Evolutionary conservation across 2,113 vertebrate genomes (phyloP).

Genomic region (Petrocephalus microphthalmus): DNA sequence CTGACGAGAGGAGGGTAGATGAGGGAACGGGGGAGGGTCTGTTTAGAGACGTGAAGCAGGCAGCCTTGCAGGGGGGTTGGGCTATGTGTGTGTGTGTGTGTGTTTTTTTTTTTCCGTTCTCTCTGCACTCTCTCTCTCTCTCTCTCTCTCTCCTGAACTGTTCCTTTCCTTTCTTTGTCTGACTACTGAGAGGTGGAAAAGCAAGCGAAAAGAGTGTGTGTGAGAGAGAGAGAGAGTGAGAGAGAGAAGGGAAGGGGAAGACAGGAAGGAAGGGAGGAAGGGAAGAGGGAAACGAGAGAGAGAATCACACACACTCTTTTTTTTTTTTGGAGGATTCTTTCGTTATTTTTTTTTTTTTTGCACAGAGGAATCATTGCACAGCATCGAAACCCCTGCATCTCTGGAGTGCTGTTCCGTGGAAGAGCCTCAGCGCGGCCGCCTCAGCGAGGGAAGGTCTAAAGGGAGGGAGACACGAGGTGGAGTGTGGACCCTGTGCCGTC

Average conservation of each 20-base stretch:
- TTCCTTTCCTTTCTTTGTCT: slow-evolving; percentile 19
- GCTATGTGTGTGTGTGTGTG: background rate
- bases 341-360: background rate
- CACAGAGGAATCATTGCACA: background rate
- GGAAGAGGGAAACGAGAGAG: slow-evolving; percentile 3
- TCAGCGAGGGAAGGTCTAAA: background rate
- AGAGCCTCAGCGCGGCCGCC: background rate
- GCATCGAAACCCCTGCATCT: background rate
- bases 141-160: slow-evolving; percentile 1
- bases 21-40: slow-evolving; percentile 17
- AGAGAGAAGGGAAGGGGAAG: background rate
- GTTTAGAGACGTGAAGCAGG: slow-evolving; percentile 3
- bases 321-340: slow-evolving; percentile 8
- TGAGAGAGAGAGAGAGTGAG: slow-evolving; percentile 7
- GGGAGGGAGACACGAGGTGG: background rate
- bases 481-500: background rate
- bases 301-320: background rate
- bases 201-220: background rate
- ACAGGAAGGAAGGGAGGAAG: slow-evolving; percentile 3
- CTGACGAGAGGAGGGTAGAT: background rate
- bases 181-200: slow-evolving; percentile 14
- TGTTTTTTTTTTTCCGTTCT: background rate
- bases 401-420: background rate
- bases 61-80: slow-evolving; percentile 16
- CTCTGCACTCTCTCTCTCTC: background rate